A percentile compares a stretch with the other conserved stretches of the same genome.
These are phyloP conservation scores for Schizotus pectinicornis DNA, from an alignment of 2,888 invertebrate genomes.

Conservation along the genomic window DNA sequence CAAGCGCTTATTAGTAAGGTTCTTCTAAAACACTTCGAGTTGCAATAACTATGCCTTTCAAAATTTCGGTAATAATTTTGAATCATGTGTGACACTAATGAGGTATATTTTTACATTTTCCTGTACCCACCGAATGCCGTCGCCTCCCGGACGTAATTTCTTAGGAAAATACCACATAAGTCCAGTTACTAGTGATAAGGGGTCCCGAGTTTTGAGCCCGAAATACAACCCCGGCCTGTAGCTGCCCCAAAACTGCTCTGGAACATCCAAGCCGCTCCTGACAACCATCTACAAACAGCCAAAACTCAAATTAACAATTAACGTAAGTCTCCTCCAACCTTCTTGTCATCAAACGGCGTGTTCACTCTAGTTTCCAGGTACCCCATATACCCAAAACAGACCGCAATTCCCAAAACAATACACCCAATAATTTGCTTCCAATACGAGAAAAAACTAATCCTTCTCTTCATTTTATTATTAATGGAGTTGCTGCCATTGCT, in stretches of 20 bases:
- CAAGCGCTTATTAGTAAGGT: no score
- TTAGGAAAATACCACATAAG: conserved; percentile 95
- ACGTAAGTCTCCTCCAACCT: conserved; percentile 59
- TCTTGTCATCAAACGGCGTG: conserved; percentile 80
- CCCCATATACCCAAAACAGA: conserved; percentile 78
- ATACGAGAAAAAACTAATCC: conserved; percentile 44
- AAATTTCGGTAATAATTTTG: no score
- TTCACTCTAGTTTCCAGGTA: conserved; percentile 89
- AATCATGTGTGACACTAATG: no score
- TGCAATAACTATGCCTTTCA: no score
- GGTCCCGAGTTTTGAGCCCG: conserved; percentile 89
- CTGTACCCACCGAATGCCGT: conserved; percentile 71
- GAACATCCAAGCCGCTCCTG: conserved; percentile 72
- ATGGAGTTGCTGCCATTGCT: conserved; percentile 56
- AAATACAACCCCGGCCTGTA: conserved; percentile 90
- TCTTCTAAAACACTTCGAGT: no score
- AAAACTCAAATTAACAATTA: background rate
- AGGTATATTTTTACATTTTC: no score
- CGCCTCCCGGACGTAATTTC: conserved; percentile 69
- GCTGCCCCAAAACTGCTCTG: conserved; percentile 91
- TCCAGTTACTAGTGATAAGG: conserved; percentile 88
- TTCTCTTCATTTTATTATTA: conserved; percentile 41
- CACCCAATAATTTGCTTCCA: conserved; percentile 70
- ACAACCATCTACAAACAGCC: conserved; percentile 67
- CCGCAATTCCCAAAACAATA: conserved; percentile 71